Base-by-base conservation (phyloP, 2,888 invertebrate species). In the Axea sp. region DNA sequence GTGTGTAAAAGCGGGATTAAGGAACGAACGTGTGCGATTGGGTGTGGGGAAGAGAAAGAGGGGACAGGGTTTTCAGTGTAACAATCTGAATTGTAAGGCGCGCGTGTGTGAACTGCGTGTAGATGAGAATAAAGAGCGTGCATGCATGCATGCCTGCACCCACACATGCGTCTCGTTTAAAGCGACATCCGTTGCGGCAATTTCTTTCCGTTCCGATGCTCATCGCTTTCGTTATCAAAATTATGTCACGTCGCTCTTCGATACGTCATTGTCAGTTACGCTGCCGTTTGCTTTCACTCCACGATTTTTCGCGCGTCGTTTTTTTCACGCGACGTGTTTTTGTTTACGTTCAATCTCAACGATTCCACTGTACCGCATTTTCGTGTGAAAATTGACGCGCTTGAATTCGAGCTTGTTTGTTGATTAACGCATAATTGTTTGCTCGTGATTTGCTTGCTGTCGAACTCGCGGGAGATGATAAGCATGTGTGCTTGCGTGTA, bases 181-280 rank as follows among this genome's bases (percentile, higher is more conserved):
- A 22, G 24, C 49, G 49, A 60, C 49, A 37, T 59, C 59, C 51
- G 55, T 19, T 49, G 47, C 59, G 59, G 33, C 39, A 24, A 57
- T 57, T 57, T 49, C 49, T 57, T 67, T 57, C 31, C 31, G 31
- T 67, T 39, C 24, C 41, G 64, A 5, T 28, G 49, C 47, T 51
- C 31, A 8, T 57, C 22, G 51, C 51, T 68, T 68, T 68, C 47
- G 45, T 68, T 68, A 26, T 33, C 28, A 45, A 68, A 57, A 68
- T 68, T 68, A 68, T 68, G 67, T 68, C 67, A 68, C 60, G 37
- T 37, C 35, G 35, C 22, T 15, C 33, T 22, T 30, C 30, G 37
- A 28, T 37, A 37, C 33, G 12, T 33, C 49, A 19, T 47, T 15
- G 11, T 7, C 39, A 6, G n/a, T 37, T n/a, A 37, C 39, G 5